phyloP scores from a whole-genome alignment of 2,888 invertebrate species.

The Scaptomyza caliginosa region DNA sequence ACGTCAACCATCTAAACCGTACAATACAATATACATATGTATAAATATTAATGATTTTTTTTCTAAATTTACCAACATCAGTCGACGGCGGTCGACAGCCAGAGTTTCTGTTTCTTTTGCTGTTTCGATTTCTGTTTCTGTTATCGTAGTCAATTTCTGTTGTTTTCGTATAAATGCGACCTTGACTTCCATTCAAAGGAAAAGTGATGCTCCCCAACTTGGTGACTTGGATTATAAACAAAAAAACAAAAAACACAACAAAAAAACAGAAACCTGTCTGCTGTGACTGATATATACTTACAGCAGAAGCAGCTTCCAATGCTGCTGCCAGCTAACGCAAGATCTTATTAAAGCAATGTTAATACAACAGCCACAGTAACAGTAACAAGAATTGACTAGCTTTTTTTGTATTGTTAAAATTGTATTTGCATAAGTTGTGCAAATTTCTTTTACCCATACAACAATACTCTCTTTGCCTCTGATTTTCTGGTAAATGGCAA shows the following conservation, averaged over 20 bases:
- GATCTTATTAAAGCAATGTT: neutral
- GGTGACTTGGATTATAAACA: conserved; percentile 46
- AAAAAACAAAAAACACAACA: conserved; percentile 47
- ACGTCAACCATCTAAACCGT: conserved; percentile 38
- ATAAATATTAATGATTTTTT: conserved; percentile 70
- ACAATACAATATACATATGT: conserved; percentile 61
- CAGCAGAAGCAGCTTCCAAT: neutral
- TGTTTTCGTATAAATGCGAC: conserved; percentile 48
- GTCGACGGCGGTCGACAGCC: neutral
- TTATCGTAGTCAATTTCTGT: conserved; percentile 19
- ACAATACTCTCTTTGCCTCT: neutral
- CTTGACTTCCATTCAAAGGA: conserved; percentile 77
- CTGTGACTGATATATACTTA: conserved; percentile 2
- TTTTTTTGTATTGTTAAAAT: neutral
- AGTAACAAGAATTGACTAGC: neutral
- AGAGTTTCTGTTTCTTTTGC: conserved; percentile 14
- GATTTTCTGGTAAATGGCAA: conserved; percentile 8
- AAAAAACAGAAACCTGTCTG: conserved; percentile 44
- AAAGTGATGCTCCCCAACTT: conserved; percentile 61
- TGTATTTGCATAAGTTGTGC: neutral
- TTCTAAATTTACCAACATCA: conserved; percentile 36
- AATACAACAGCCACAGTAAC: too few species aligned
- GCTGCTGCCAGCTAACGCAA: neutral
- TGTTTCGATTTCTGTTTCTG: conserved; percentile 24
- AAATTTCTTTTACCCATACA: neutral